phyloP scores from a whole-genome alignment of 2,797 vertebrate species.

The Falco biarmicus region DNA sequence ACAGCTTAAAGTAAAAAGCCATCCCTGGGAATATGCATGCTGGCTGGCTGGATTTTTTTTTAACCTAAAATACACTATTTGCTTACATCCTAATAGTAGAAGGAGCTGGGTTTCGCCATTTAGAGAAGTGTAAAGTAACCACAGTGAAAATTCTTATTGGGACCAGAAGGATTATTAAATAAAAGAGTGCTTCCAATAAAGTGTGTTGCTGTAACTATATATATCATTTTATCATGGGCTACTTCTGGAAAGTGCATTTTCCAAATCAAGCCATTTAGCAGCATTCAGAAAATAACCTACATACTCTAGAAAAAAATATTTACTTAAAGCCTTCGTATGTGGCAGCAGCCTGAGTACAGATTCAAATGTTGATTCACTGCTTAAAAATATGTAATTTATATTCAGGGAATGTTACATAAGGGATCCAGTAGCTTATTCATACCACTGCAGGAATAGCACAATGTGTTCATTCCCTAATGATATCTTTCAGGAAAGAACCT shows the following conservation, averaged over 20 bases:
- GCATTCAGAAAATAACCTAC: background rate
- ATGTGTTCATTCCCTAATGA: background rate
- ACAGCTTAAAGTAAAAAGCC: background rate
- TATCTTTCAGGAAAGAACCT: background rate
- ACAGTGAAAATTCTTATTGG: background rate
- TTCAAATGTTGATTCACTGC: background rate
- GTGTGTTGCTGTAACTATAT: background rate
- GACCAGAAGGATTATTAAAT: background rate
- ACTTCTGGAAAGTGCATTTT: background rate
- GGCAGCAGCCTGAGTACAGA: background rate
- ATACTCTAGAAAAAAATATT: background rate
- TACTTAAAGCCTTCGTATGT: background rate
- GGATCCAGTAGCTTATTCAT: background rate
- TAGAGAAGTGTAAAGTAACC: background rate
- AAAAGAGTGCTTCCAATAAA: background rate
- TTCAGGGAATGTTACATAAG: too few relatives aligned
- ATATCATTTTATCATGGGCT: background rate
- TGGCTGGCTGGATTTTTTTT: background rate
- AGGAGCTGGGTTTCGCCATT: background rate
- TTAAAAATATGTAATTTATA: background rate
- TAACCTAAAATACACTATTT: background rate
- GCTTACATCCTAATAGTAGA: background rate
- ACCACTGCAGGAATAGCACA: background rate
- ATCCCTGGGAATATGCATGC: fast-evolving
- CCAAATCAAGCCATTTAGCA: background rate